Conservation (phyloP, 1,140 invertebrate species). For the Dendrolimus punctatus region DNA sequence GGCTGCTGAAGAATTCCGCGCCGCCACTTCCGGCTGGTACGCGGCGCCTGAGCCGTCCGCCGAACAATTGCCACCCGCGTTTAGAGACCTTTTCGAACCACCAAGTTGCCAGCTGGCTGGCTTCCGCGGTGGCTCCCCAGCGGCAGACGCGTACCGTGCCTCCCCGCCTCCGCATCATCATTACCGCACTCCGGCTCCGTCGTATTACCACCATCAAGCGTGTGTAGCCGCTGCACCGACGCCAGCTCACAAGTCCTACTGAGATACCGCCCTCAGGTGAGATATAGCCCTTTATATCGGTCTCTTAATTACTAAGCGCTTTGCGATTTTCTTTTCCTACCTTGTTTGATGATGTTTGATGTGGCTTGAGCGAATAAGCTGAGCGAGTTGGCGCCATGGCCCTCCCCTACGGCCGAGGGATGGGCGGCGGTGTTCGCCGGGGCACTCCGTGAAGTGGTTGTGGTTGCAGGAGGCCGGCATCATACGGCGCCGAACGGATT, state of each 20-base stretch:
- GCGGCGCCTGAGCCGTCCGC: conserved; percentile 73
- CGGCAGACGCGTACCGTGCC: conserved; percentile 67
- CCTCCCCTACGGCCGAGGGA: conserved; percentile 34
- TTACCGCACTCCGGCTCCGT: conserved; percentile 61
- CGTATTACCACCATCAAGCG: conserved; percentile 72
- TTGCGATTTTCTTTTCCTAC: no score
- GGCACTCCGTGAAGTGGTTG: conserved; percentile 58
- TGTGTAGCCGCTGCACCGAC: conserved; percentile 59
- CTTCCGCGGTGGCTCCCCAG: conserved; percentile 71
- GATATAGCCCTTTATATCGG: conserved; percentile 19
- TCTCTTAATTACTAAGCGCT: conserved; percentile 25
- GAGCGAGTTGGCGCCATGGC: conserved; percentile 41
- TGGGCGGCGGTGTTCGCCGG: conserved; percentile 26
- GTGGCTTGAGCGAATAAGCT: conserved; percentile 47
- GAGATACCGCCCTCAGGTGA: conserved; percentile 53
- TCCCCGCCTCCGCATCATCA: conserved; percentile 59
- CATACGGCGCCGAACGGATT: conserved; percentile 62
- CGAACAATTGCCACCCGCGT: conserved; percentile 56
- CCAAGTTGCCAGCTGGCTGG: conserved; percentile 74
- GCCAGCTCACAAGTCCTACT: conserved; percentile 63
- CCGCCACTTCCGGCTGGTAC: conserved; percentile 73
- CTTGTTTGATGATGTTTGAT: no score
- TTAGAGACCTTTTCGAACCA: conserved; percentile 59
- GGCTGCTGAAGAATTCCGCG: conserved; percentile 66
- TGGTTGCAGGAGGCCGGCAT: conserved; percentile 66